Evolutionary conservation across 1,140 invertebrate genomes (phyloP).

Genomic region (Harpegnathos saltator): DNA sequence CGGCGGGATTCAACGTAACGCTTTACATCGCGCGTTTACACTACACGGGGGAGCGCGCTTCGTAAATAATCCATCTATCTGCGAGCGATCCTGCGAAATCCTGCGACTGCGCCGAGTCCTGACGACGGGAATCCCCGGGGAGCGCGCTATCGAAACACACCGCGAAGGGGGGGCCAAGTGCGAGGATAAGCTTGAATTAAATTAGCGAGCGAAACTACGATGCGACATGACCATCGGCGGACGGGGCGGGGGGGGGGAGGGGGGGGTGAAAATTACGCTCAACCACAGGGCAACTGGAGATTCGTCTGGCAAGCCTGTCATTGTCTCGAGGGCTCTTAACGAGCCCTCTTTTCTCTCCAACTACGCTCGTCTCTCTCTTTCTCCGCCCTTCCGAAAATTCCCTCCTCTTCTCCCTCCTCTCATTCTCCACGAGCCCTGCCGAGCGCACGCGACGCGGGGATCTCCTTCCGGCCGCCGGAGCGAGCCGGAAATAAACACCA

Average conservation of each 20-base stretch:
- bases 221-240: neutral
- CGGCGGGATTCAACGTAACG: too few species aligned
- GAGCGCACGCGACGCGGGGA: neutral
- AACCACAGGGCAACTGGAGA: conserved; percentile 68
- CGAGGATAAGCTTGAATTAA: conserved; percentile 53
- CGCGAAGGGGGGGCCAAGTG: neutral
- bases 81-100: too few species aligned
- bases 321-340: conserved; percentile 77
- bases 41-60: too few species aligned
- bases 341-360: conserved; percentile 63
- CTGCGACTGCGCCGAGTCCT: too few species aligned
- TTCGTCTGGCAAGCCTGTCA: conserved; percentile 76
- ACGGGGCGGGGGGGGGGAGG: conserved; percentile 47
- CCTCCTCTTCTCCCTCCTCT: too few species aligned
- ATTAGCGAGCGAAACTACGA: conserved; percentile 55
- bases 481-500: neutral
- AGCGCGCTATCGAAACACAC: neutral
- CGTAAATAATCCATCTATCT: too few species aligned
- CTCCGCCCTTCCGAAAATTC: conserved; percentile 55
- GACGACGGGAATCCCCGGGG: neutral
- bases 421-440: neutral
- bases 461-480: neutral
- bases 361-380: neutral
- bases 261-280: conserved; percentile 70
- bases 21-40: too few species aligned